Evolutionary conservation across 2,797 vertebrate species (phyloP).

Genomic region (Centroberyx gerrardi): DNA sequence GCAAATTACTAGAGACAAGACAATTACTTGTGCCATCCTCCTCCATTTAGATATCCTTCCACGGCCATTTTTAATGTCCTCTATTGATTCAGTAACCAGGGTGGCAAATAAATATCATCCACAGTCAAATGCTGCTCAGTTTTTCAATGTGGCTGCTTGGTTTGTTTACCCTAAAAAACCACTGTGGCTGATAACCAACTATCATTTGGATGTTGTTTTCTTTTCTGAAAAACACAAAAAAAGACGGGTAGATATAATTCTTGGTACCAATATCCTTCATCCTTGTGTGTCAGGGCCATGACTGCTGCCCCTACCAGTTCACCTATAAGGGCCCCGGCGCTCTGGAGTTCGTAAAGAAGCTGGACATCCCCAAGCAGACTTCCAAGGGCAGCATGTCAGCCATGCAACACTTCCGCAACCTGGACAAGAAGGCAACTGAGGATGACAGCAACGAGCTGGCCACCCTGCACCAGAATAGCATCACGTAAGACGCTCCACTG

Average conservation of each 20-base stretch:
- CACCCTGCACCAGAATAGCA: slow-evolving; percentile 88
- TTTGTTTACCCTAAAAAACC: too few relatives aligned
- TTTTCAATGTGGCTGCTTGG: too few relatives aligned
- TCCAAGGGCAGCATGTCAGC: slow-evolving; percentile 82
- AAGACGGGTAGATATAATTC: neutral
- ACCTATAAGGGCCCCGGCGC: slow-evolving; percentile 78
- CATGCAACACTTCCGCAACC: slow-evolving; percentile 88
- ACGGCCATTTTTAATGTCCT: too few relatives aligned
- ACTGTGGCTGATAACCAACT: too few relatives aligned
- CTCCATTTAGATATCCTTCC: too few relatives aligned
- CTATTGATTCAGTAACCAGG: too few relatives aligned
- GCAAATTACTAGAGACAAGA: too few relatives aligned
- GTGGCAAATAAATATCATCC: too few relatives aligned
- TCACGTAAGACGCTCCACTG: slow-evolving; percentile 72
- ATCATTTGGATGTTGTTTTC: too few relatives aligned
- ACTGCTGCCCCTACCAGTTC: slow-evolving; percentile 87
- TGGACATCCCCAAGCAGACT: slow-evolving; percentile 84
- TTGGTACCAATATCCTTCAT: neutral
- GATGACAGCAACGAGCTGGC: slow-evolving; percentile 76
- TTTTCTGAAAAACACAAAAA: too few relatives aligned
- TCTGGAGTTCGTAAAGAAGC: slow-evolving; percentile 83
- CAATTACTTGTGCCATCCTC: too few relatives aligned
- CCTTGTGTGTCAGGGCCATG: slow-evolving; percentile 80
- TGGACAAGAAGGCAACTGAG: slow-evolving; percentile 87
- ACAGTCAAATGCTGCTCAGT: too few relatives aligned